These are phyloP conservation scores for Notarius quadriscutis DNA, from an alignment of 2,113 vertebrate genomes.

Conservation along the genomic window DNA sequence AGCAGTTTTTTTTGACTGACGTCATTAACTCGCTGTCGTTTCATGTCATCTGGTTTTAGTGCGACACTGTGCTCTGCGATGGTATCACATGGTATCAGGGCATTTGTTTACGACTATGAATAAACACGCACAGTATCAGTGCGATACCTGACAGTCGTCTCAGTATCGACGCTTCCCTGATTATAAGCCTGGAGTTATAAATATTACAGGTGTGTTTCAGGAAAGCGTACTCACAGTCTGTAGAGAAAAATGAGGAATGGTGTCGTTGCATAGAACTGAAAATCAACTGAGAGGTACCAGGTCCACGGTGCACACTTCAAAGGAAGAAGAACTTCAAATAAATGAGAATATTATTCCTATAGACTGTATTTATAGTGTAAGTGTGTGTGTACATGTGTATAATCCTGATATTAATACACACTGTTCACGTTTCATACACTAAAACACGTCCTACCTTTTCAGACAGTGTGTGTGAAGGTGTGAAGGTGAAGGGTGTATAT, in stretches of 20 bases:
- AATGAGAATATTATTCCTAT: neutral
- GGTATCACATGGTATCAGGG: neutral
- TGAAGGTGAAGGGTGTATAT: neutral
- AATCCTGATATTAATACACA: neutral
- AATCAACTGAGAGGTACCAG: constrained; percentile 85
- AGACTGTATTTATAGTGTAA: neutral
- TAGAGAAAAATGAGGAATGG: constrained; percentile 75
- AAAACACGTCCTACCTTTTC: neutral
- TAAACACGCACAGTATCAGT: neutral
- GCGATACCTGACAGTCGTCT: neutral
- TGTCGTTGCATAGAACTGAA: constrained; percentile 80
- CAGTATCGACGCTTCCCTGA: neutral
- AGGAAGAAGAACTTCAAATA: neutral
- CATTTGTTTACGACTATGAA: neutral
- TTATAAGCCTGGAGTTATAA: neutral
- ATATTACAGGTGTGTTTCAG: neutral
- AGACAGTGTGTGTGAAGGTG: neutral
- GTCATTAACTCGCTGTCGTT: too few species aligned
- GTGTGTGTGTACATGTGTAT: neutral
- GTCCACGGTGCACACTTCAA: constrained; percentile 82
- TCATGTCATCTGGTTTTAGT: neutral
- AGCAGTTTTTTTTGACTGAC: too few species aligned
- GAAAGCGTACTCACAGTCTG: constrained; percentile 64
- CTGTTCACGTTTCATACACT: neutral
- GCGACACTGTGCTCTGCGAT: too few species aligned